These are phyloP conservation scores for Tupaia chinensis DNA, from an alignment of 2,113 vertebrate species.

Conservation along the genomic window DNA sequence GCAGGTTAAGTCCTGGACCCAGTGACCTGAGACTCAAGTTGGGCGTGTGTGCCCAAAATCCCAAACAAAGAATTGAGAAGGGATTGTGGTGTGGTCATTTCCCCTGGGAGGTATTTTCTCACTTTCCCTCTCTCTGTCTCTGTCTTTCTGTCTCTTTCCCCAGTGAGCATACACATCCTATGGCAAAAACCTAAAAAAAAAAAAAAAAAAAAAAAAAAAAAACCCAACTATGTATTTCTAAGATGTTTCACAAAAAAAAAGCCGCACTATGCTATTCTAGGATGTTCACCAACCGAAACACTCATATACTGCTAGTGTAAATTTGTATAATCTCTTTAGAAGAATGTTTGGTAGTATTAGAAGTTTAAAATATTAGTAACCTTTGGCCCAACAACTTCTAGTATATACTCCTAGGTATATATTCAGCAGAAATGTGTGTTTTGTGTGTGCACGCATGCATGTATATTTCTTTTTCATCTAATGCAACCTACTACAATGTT, in stretches of 20 bases:
- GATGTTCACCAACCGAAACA: background rate
- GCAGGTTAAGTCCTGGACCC: too few relatives aligned
- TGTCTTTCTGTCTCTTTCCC: too few relatives aligned
- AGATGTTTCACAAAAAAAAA: too few relatives aligned
- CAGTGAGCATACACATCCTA: too few relatives aligned
- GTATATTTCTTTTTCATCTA: background rate
- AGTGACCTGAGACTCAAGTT: too few relatives aligned
- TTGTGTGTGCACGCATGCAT: background rate
- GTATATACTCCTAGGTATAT: background rate
- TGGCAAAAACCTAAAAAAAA: too few relatives aligned
- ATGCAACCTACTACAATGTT: background rate
- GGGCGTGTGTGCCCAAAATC: too few relatives aligned
- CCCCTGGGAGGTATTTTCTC: too few relatives aligned
- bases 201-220: background rate
- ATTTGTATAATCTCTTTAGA: background rate
- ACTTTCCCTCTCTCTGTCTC: too few relatives aligned
- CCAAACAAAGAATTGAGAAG: too few relatives aligned
- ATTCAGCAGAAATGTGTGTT: background rate
- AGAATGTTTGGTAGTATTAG: background rate
- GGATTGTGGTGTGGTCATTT: too few relatives aligned
- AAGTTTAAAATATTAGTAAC: background rate
- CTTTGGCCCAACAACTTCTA: background rate
- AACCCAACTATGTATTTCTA: too few relatives aligned
- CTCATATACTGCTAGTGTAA: background rate
- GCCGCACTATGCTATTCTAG: background rate